Percentiles rank a stretch among this genome's conserved stretches.
phyloP scores from a whole-genome alignment of 2,113 vertebrate species.

The Hoplias malabaricus region DNA sequence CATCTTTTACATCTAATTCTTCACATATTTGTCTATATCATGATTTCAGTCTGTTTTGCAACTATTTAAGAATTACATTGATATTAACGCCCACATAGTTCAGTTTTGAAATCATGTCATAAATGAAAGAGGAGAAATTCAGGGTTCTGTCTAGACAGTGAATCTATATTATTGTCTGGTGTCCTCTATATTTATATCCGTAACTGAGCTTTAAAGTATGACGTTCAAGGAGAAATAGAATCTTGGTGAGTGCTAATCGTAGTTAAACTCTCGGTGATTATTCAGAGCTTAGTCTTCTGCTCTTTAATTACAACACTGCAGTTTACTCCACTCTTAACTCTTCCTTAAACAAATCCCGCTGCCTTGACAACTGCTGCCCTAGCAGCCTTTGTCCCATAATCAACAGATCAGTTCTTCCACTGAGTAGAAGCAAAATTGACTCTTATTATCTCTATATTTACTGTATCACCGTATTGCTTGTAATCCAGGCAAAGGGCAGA shows the following conservation, averaged over 20 bases:
- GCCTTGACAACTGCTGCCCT: constrained; percentile 32
- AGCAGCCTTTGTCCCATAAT: constrained; percentile 51
- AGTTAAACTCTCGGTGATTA: constrained; percentile 6
- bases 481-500: constrained; percentile 54
- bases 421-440: constrained; percentile 57
- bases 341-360: constrained; percentile 50
- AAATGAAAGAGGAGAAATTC: no score
- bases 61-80: no score
- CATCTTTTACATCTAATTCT: no score
- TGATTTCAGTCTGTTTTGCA: background rate
- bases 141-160: background rate
- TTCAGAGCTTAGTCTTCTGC: background rate
- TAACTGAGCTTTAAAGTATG: background rate
- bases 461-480: no score
- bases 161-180: background rate
- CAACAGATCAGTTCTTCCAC: constrained; percentile 59
- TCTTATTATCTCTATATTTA: no score
- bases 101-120: background rate
- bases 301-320: background rate
- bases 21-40: no score
- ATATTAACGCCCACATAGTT: background rate
- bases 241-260: background rate
- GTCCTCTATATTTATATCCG: background rate
- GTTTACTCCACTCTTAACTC: constrained; percentile 34
- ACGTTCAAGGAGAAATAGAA: background rate